Evolutionary conservation across 2,888 invertebrate genomes (phyloP), one percentile per base, ranked within the genome.

Genomic region (Amiota minor): DNA sequence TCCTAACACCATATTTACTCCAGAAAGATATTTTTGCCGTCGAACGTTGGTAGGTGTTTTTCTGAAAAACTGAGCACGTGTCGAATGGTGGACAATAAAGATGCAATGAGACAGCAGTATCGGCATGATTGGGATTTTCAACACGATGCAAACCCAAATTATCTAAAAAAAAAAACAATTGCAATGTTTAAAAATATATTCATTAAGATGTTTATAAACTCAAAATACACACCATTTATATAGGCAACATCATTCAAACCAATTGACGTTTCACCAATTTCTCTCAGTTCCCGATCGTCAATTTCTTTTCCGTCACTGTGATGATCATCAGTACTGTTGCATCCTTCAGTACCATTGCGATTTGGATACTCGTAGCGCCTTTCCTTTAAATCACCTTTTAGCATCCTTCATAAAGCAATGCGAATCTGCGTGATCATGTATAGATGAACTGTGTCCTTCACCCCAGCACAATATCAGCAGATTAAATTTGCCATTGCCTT

Each of bases 391-490:
- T 92, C 92, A 0, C 97, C 98, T 76, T 95, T 93, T 0, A 98
- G 91, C 76, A 97, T 92, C 90, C 90, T 98, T 99, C 95, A 99
- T 98, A 89, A 99, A 98, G 89, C 99, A 99, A 88, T 99, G 98
- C 0, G 98, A 94, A 86, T 98, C 93, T 0, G 98, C 94, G 87
- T 99, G 99, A 89, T 98, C 98, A 89, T 99, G 99, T 79, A 99
- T 98, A 11, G 96, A 94, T 0, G 98, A 97, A 0, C 96, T 96
- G 79, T 98, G 97, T 0, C 96, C 97, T 88, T 98, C 97, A 20
- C 97, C 97, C 99, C 99, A 99, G 90, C 99, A 99, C n/a, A 99
- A 90, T 46, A 98, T 92, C 95, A 99, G 97, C 79, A 99, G 91
- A 90, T 99, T 99, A 90, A 98, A 99, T 88, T 96, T 97, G 0